Base-by-base conservation (phyloP, 2,797 vertebrate species). In the Lepus townsendii region DNA sequence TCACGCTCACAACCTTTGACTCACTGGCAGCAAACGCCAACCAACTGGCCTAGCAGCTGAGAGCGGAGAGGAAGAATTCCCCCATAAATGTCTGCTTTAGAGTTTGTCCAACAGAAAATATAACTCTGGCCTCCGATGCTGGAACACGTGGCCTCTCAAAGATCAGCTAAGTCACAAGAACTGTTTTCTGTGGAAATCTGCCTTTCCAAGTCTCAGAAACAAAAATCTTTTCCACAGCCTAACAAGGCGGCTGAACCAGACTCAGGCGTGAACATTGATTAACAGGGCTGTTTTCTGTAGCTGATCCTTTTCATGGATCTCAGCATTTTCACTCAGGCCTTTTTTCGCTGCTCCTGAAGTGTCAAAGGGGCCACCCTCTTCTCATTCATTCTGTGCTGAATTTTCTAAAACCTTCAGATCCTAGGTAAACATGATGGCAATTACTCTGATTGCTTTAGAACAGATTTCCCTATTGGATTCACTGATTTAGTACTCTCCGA, bases 11-110 rank as follows among this genome's bases (percentile, higher is more conserved):
- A 92, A 94, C 94, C 90, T 95, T 93, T 65, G 62, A 75, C 66
- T 92, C 20, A 13, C 30, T 85, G 92, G 88, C 80, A 94, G 38
- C 38, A 38, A 86, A 90, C 12, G 71, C 82, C 32, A 77, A 84
- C 84, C 94, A 93, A 92, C 88, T 73, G 80, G 63, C 30, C 71
- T 63, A 52, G 13, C 94, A 96, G 82, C 90, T 93, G 84, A 88
- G 35, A 57, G 16, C 6, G 35, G 65, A 90, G n/a, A 47, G 85
- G 35, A 93, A 78, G 80, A 96, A 90, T 91, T 90, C 30, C 19
- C 63, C 71, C 68, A 24, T 72, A 93, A 94, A 90, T 5, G 60
- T 68, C 96, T 94, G 86, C 30, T 60, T 76, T 78, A 57, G 16
- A 76, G 85, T 62, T 50, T 11, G 24, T 82, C 88, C 50, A 90